These are phyloP conservation scores for Stictocephala bisonia DNA, from an alignment of 2,888 invertebrate genomes.

Conservation along the genomic window DNA sequence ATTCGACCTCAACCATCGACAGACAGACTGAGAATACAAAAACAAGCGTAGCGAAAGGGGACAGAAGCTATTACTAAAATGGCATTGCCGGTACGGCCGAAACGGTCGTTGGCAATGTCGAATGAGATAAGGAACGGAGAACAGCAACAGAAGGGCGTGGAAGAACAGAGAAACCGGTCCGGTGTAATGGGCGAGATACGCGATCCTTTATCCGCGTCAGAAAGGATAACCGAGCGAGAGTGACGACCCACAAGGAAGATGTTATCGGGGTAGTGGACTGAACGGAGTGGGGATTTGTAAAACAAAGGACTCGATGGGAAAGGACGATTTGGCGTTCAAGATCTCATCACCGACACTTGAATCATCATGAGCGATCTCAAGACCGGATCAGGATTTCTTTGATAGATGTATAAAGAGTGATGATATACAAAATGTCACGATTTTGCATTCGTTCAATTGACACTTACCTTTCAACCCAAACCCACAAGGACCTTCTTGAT, in stretches of 20 bases:
- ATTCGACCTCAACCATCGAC: too few relatives aligned
- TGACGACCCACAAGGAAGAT: not conserved
- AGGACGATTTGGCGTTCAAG: constrained; percentile 22
- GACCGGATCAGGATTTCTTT: too few relatives aligned
- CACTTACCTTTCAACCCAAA: too few relatives aligned
- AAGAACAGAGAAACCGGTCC: too few relatives aligned
- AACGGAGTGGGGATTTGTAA: constrained; percentile 39
- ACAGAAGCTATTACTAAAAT: constrained; percentile 36
- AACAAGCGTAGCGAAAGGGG: constrained; percentile 20
- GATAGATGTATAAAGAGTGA: too few relatives aligned
- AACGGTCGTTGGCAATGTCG: not conserved
- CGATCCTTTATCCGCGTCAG: constrained; percentile 4
- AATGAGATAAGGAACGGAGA: constrained; percentile 26
- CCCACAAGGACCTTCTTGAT: too few relatives aligned
- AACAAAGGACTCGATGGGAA: constrained; percentile 22
- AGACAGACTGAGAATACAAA: too few relatives aligned
- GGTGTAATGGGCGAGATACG: constrained; percentile 27
- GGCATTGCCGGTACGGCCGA: constrained; percentile 35
- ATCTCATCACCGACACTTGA: constrained; percentile 11
- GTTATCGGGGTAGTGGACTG: not conserved
- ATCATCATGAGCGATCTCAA: too few relatives aligned
- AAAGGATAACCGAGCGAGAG: not conserved
- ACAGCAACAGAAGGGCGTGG: not conserved
- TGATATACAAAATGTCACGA: too few relatives aligned
- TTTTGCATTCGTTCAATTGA: too few relatives aligned